These are phyloP conservation scores for Darevskia mixta DNA, from an alignment of 2,797 vertebrate genomes.

Conservation along the genomic window DNA sequence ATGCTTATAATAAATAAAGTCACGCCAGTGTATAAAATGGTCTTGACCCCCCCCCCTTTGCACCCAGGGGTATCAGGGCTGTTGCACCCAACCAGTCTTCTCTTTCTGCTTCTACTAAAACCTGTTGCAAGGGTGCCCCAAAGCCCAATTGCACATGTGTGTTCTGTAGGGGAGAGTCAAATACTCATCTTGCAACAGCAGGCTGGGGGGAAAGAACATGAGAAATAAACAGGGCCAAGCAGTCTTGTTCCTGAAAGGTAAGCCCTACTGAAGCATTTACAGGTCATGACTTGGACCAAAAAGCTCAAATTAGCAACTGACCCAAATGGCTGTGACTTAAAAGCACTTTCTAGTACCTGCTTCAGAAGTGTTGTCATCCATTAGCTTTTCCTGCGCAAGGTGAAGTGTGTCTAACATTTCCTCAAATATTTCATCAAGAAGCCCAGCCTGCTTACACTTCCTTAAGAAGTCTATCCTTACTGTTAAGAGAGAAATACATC, in stretches of 20 bases:
- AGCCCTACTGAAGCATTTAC: not conserved
- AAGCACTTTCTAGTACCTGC: slow-evolving; percentile 64
- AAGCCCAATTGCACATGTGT: not conserved
- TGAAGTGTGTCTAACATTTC: slow-evolving; percentile 77
- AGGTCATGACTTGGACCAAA: not conserved
- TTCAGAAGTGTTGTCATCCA: slow-evolving; percentile 77
- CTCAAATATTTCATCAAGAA: slow-evolving; percentile 79
- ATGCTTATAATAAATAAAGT: too few relatives aligned
- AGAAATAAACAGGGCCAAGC: not conserved
- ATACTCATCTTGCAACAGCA: not conserved
- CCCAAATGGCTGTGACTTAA: not conserved
- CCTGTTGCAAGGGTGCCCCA: too few relatives aligned
- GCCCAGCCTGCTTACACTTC: slow-evolving; percentile 79
- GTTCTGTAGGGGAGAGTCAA: not conserved
- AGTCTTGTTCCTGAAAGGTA: not conserved
- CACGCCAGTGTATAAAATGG: not conserved
- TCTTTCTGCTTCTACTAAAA: not conserved
- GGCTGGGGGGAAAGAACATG: too few relatives aligned
- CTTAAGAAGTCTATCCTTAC: slow-evolving; percentile 73
- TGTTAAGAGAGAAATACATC: slow-evolving; percentile 38
- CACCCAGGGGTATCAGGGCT: not conserved
- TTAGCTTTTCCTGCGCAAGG: slow-evolving; percentile 73
- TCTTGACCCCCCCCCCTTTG: too few relatives aligned
- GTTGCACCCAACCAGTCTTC: not conserved
- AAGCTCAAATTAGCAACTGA: rapidly evolving